These are phyloP conservation scores for Ethmia dodecea DNA, from an alignment of 2,888 invertebrate species.

Conservation along the genomic window DNA sequence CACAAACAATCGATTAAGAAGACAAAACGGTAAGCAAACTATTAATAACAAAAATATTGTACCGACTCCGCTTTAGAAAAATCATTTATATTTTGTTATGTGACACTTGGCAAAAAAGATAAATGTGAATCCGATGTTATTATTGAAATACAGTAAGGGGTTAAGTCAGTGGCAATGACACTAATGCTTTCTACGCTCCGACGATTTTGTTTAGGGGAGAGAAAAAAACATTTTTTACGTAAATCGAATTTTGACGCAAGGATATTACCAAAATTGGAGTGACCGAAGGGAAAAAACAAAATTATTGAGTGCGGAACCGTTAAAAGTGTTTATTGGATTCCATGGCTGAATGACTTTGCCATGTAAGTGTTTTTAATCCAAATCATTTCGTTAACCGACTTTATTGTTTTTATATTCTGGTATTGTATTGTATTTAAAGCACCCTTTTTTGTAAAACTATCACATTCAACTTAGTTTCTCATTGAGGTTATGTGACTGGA, in stretches of 20 bases:
- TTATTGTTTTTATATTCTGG: too few species aligned
- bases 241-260: constrained; percentile 63
- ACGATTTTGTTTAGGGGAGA: constrained; percentile 41
- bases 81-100: constrained; percentile 27
- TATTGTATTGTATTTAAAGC: too few species aligned
- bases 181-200: constrained; percentile 56
- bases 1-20: constrained; percentile 53
- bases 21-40: constrained; percentile 33
- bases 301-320: constrained; percentile 57
- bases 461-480: too few species aligned
- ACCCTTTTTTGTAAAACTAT: too few species aligned
- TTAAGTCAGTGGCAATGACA: constrained; percentile 37
- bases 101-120: constrained; percentile 37
- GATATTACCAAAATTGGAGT: constrained; percentile 63
- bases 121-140: constrained; percentile 43
- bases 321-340: constrained; percentile 57
- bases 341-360: constrained; percentile 39
- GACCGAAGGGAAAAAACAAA: constrained; percentile 57
- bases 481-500: too few species aligned
- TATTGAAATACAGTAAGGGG: constrained; percentile 35
- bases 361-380: too few species aligned
- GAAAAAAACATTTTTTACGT: constrained; percentile 51
- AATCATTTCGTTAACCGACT: too few species aligned
- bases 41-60: constrained; percentile 46
- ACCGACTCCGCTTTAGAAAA: constrained; percentile 34